Base-by-base conservation (phyloP, 2,797 vertebrate genomes). In the Discoglossus pictus region DNA sequence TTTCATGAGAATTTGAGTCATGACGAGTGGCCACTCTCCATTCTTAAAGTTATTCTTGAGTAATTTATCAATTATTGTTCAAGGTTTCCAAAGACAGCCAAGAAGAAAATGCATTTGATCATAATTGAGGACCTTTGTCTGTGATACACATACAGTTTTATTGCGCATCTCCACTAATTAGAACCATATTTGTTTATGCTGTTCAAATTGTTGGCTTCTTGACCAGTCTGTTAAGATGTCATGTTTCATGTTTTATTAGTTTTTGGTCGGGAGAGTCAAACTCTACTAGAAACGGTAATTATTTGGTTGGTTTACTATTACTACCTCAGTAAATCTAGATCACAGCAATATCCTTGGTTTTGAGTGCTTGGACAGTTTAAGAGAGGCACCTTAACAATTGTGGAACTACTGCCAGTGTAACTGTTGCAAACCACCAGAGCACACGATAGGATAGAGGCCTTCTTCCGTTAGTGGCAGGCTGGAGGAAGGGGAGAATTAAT, bases 111-210 rank as follows among this genome's bases (percentile, higher is more conserved):
- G 15, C 23, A 38, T 62, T 38, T 36, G 2, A 52, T 61, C 48
- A 44, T 4, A 9, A 6, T 11, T 15, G 25, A 43, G n/a, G 42
- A 20, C 52, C 35, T 16, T 36, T 17, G 21, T 2, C 36, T 59
- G 10, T 36, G 15, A 43, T 34, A 52, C n/a, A 61, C 38, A 36
- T 39, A 17, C 25, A 54, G 54, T 24, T 25, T 68, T 63, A 56
- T 54, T 61, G 52, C 15, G 46, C 56, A 20, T 15, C 43, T 16
- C 53, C 61, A 67, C 61, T 68, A 67, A 77, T 42, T 65, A 0
- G 0, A 76, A 72, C 40, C 65, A 76, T 16, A 23, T 70, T 64
- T 65, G n/a, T 18, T 70, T 74, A 20, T 54, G 76, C 72, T 46
- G 43, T 71, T 50, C 17, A 68, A 18, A 27, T 38, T 56, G 17